Evolutionary conservation across 2,113 vertebrate genomes (phyloP), one percentile per base, ranked within the genome.

Genomic region (Sebastes schlegelii): DNA sequence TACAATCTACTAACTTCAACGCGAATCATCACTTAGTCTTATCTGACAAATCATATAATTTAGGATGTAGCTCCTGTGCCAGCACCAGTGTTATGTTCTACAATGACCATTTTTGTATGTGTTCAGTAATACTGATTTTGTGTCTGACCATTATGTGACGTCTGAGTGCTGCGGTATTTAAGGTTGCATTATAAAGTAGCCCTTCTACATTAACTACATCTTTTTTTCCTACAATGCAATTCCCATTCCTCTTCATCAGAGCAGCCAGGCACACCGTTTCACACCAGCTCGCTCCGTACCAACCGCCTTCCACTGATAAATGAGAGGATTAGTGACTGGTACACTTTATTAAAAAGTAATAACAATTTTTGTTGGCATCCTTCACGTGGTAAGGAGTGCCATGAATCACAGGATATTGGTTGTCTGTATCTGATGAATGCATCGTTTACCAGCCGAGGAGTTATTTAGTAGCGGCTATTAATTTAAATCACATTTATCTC

Each of bases 311-410:
- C 86, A 89, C 96, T 98, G 98, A 99, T 97, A 97, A 98, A 99
- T 97, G 97, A 97, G 96, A 96, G 96, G 96, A 97, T 97, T 97
- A 97, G 95, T 96, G 97, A 97, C 96, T 96, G 96, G 96, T 97
- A 97, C 97, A 98, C 98, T 99, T 99, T 99, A 98, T 99, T 99
- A 99, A 99, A 99, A 99, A 98, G 97, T 98, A 99, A 99, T 99
- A 99, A 98, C 97, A 98, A 97, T 98, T 99, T 98, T 98, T 97
- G 97, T 98, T 97, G 96, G 96, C 97, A 98, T 96, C 97, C 97
- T 98, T 99, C 97, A 97, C 96, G 95, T 97, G 94, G 96, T 96
- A 96, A 97, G 95, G 96, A 96, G 93, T 94, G 88, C 95, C 96
- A 99, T 99, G 98, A 99, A 99, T 99, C 98, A 99, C 96, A 97